phyloP scores from a whole-genome alignment of 2,888 invertebrate species.

The Andrena praecox region DNA sequence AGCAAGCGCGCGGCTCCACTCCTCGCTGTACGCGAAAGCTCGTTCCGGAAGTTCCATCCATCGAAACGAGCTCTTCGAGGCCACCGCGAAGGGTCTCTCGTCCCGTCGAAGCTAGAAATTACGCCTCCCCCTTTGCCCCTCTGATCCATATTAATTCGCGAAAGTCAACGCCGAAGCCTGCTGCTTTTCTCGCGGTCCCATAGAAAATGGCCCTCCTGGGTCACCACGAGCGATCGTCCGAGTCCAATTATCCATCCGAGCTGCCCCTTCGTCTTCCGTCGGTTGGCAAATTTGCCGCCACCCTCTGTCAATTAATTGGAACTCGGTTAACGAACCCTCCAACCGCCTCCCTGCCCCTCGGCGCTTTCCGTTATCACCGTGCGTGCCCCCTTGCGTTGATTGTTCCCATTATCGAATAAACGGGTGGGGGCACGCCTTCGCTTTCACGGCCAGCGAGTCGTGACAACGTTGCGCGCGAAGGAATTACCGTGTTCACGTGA shows the following conservation, averaged over 20 bases:
- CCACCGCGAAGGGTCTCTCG: too few relatives aligned
- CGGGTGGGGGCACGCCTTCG: neutral
- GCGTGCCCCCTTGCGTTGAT: slow-evolving; percentile 11
- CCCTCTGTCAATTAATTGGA: slow-evolving; percentile 59
- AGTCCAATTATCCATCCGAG: slow-evolving; percentile 26
- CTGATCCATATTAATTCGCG: neutral
- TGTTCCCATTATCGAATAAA: slow-evolving; percentile 37
- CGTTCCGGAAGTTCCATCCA: too few relatives aligned
- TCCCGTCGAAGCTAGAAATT: neutral
- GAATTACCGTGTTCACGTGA: slow-evolving; percentile 13
- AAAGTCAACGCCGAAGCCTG: slow-evolving; percentile 9
- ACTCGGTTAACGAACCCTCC: slow-evolving; percentile 61
- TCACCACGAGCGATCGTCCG: slow-evolving; percentile 12
- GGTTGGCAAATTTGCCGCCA: slow-evolving; percentile 20
- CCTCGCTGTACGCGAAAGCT: too few relatives aligned
- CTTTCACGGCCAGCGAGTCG: too few relatives aligned
- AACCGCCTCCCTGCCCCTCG: neutral
- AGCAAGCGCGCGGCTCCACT: too few relatives aligned
- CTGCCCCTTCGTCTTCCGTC: slow-evolving; percentile 35
- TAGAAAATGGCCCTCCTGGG: neutral
- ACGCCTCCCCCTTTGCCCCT: neutral
- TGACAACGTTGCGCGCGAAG: neutral
- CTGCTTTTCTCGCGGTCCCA: neutral
- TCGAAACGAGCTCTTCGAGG: too few relatives aligned
- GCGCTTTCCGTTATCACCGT: slow-evolving; percentile 2